These are phyloP conservation scores for Montipora capitata DNA, from an alignment of 92 coral and sea anemone species.

Conservation along the genomic window DNA sequence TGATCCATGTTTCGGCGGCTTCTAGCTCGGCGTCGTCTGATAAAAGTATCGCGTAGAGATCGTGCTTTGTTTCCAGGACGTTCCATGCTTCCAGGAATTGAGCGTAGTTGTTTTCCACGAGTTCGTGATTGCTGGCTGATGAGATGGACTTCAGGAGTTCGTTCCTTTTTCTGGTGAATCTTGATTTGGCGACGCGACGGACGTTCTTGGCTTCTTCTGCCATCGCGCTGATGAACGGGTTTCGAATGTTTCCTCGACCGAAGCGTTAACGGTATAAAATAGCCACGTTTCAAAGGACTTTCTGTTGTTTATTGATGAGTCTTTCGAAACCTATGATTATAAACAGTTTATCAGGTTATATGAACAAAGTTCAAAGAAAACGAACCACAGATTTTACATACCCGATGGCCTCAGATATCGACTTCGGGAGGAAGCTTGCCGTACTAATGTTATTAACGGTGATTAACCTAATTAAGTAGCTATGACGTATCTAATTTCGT, in stretches of 20 bases:
- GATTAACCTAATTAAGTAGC: no score
- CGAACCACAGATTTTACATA: no score
- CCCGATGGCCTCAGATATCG: no score
- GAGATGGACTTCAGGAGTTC: constrained; percentile 15
- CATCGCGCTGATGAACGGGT: background rate
- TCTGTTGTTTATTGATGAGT: no score
- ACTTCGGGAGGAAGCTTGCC: no score
- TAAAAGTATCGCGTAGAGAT: background rate
- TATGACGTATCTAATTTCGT: no score
- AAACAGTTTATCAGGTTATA: no score
- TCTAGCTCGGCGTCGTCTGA: background rate
- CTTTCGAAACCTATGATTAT: no score
- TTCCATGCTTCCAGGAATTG: constrained; percentile 19
- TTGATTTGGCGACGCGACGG: background rate
- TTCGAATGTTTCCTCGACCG: background rate
- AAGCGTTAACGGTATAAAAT: no score
- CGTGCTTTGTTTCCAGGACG: constrained; percentile 32
- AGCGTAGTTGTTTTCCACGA: background rate
- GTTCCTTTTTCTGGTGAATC: constrained; percentile 24
- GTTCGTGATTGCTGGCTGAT: constrained; percentile 7
- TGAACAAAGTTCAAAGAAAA: no score
- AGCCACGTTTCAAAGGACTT: no score
- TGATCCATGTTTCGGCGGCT: background rate
- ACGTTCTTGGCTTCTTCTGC: background rate
- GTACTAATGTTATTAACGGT: no score